These are phyloP conservation scores for Phaethornis superciliosus DNA, from an alignment of 2,113 vertebrate species.

Conservation along the genomic window DNA sequence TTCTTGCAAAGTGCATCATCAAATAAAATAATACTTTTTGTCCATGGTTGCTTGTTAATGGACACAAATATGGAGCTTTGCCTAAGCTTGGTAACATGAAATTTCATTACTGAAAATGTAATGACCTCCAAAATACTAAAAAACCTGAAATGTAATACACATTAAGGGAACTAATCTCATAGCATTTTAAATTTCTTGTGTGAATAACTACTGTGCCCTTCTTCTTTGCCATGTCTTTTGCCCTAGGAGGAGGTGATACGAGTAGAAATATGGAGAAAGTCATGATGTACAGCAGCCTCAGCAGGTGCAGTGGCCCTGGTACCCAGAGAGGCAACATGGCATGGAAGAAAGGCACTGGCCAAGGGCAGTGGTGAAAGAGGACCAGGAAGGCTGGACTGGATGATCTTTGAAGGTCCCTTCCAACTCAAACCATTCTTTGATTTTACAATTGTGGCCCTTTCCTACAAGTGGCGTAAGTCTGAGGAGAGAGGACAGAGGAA, in stretches of 20 bases:
- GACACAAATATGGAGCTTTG: neutral
- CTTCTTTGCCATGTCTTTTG: neutral
- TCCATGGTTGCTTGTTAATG: neutral
- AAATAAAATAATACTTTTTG: conserved; percentile 8
- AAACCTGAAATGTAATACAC: neutral
- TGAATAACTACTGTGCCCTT: neutral
- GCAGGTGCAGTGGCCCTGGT: neutral
- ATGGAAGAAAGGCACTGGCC: accelerated
- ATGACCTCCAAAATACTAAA: neutral
- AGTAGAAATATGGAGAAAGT: neutral
- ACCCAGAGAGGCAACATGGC: accelerated
- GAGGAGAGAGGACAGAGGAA: neutral
- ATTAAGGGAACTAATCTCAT: neutral
- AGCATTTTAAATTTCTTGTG: neutral
- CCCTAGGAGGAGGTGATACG: neutral
- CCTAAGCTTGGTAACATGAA: neutral
- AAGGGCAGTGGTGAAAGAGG: neutral
- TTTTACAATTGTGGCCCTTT: neutral
- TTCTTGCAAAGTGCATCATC: conserved; percentile 7
- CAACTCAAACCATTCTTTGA: neutral
- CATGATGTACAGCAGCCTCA: neutral
- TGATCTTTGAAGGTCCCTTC: neutral
- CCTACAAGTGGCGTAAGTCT: accelerated
- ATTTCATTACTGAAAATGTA: neutral
- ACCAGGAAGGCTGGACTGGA: neutral